A percentile compares a stretch with the other conserved stretches of the same genome.
phyloP scores from a whole-genome alignment of 2,888 invertebrate species.

The Masnerella sp. region DNA sequence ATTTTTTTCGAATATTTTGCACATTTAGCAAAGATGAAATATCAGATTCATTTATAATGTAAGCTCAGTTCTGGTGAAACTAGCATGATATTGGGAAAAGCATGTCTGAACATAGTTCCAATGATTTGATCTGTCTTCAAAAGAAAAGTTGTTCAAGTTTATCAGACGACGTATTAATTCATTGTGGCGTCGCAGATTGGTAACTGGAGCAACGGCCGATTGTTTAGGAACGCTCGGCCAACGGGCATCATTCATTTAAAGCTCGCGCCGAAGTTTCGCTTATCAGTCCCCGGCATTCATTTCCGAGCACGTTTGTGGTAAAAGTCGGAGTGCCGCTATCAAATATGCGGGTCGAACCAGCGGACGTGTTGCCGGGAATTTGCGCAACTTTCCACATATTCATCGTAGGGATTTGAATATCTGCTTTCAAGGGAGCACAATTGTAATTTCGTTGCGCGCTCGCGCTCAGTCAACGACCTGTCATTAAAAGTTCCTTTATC shows the following conservation, averaged over 20 bases:
- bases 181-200: slow-evolving; percentile 20
- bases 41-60: no score
- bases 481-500: slow-evolving; percentile 24
- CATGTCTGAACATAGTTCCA: no score
- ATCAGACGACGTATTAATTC: slow-evolving; percentile 13
- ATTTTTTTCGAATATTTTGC: no score
- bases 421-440: slow-evolving; percentile 18
- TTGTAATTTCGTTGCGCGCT: slow-evolving; percentile 19
- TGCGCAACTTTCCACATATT: slow-evolving; percentile 31
- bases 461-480: slow-evolving; percentile 1
- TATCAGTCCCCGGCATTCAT: slow-evolving; percentile 36
- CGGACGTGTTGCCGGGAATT: slow-evolving; percentile 28
- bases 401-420: slow-evolving; percentile 28
- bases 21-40: no score
- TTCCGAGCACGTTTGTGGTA: slow-evolving; percentile 42
- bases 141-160: slow-evolving; percentile 20
- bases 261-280: slow-evolving; percentile 21
- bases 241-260: slow-evolving; percentile 25
- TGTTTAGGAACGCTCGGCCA: slow-evolving; percentile 23
- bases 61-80: no score
- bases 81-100: no score
- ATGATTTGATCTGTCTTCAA: no score
- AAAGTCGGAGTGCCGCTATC: slow-evolving; percentile 37
- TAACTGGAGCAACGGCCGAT: slow-evolving; percentile 23
- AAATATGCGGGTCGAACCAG: slow-evolving; percentile 27